These are phyloP conservation scores for Eumaeus atala DNA, from an alignment of 1,140 invertebrate genomes.

Conservation along the genomic window DNA sequence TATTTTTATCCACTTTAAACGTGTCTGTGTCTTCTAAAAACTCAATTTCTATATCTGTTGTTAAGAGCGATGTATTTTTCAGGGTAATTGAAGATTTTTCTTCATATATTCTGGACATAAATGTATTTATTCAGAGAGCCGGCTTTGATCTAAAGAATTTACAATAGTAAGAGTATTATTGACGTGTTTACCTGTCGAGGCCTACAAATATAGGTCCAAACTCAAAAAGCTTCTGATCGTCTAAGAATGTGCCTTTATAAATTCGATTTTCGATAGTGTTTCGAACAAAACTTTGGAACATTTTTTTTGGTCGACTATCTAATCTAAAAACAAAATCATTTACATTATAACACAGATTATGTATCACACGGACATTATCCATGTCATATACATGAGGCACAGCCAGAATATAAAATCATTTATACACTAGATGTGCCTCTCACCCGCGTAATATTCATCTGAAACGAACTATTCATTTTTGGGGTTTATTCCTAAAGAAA, in stretches of 20 bases:
- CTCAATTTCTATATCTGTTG: conserved; percentile 48
- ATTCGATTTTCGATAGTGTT: conserved; percentile 48
- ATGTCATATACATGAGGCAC: too few species aligned
- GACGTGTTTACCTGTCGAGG: conserved; percentile 33
- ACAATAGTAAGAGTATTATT: not conserved
- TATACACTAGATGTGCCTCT: too few species aligned
- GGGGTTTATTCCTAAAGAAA: too few species aligned
- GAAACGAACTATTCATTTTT: too few species aligned
- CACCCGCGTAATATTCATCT: too few species aligned
- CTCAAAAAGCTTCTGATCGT: conserved; percentile 57
- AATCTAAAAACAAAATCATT: conserved; percentile 39
- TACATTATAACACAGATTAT: too few species aligned
- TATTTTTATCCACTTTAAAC: conserved; percentile 50
- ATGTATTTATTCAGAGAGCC: conserved; percentile 9
- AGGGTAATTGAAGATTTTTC: conserved; percentile 54
- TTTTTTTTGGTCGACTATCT: conserved; percentile 61
- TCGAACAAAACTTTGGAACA: conserved; percentile 59
- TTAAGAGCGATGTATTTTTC: conserved; percentile 56
- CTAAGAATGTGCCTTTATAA: conserved; percentile 60
- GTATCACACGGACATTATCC: too few species aligned
- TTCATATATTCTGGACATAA: conserved; percentile 51
- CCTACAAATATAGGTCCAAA: conserved; percentile 65
- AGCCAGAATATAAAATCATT: too few species aligned
- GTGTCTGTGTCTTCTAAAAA: conserved; percentile 51
- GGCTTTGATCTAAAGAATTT: too few species aligned